phyloP scores from a whole-genome alignment of 2,113 vertebrate genomes.

The Rhineura floridana region DNA sequence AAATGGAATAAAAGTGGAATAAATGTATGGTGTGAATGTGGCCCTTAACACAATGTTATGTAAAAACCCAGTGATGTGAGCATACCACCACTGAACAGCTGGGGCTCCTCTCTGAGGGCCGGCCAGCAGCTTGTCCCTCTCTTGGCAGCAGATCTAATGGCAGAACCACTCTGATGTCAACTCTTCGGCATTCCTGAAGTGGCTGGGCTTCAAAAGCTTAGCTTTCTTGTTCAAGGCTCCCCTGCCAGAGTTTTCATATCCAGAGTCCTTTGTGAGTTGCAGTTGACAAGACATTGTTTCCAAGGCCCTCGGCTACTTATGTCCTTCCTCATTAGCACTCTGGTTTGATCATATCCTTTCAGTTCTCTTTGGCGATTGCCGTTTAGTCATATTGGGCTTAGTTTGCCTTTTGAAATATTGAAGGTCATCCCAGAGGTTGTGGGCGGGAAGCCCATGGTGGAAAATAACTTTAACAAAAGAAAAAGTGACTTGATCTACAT shows the following conservation, averaged over 20 bases:
- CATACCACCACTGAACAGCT: too few species aligned
- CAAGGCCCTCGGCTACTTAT: conserved; percentile 12
- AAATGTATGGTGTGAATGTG: too few species aligned
- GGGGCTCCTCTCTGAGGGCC: too few species aligned
- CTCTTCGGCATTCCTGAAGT: conserved; percentile 40
- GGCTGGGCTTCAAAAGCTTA: conserved; percentile 4
- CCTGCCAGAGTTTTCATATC: not conserved
- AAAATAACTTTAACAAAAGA: conserved; percentile 48
- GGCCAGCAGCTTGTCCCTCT: not conserved
- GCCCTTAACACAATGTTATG: too few species aligned
- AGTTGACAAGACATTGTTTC: conserved; percentile 33
- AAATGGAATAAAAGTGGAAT: too few species aligned
- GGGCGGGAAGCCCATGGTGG: conserved; percentile 32
- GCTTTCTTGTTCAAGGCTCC: conserved; percentile 28
- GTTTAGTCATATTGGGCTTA: conserved; percentile 32
- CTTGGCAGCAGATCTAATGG: conserved; percentile 42
- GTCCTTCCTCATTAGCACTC: conserved; percentile 62
- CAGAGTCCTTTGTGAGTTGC: conserved; percentile 49
- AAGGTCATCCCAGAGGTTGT: conserved; percentile 26
- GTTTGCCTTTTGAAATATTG: conserved; percentile 40
- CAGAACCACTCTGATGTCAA: conserved; percentile 38
- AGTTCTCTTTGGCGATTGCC: not conserved
- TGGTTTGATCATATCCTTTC: conserved; percentile 45
- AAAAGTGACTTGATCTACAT: conserved; percentile 36
- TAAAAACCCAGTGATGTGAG: too few species aligned